phyloP scores from a whole-genome alignment of 92 coral and sea anemone genomes.

The Epizoanthus rinbou region DNA sequence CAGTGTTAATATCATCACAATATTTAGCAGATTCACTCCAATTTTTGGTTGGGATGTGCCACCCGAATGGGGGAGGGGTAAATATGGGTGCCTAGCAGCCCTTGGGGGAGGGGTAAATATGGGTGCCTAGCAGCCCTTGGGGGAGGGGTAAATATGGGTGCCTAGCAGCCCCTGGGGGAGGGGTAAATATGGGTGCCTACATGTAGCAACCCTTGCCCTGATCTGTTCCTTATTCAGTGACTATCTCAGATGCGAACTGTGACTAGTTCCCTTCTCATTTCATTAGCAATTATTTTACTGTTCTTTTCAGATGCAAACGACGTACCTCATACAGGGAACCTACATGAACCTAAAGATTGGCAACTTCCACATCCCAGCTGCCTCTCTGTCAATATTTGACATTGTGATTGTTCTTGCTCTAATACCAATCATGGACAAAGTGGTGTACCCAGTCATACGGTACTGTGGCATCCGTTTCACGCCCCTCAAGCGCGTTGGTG shows the following conservation, averaged over 20 bases:
- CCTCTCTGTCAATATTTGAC: constrained; percentile 74
- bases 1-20: not conserved
- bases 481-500: constrained; percentile 85
- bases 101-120: too few species aligned
- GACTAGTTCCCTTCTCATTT: not conserved
- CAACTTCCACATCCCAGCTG: constrained; percentile 55
- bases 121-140: too few species aligned
- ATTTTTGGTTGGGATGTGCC: too few species aligned
- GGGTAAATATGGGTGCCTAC: too few species aligned
- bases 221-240: too few species aligned
- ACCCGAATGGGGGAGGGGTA: too few species aligned
- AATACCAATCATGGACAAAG: constrained; percentile 89
- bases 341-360: constrained; percentile 75
- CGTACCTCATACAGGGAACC: constrained; percentile 85
- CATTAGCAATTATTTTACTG: not conserved
- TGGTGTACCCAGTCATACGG: constrained; percentile 82
- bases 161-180: too few species aligned
- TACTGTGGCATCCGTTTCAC: constrained; percentile 72
- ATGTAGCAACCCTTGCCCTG: too few species aligned
- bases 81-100: too few species aligned
- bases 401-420: constrained; percentile 62
- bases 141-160: too few species aligned
- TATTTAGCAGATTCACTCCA: too few species aligned
- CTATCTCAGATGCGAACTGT: not conserved
- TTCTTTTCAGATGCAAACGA: constrained; percentile 74